Evolutionary conservation across 2,113 vertebrate species (phyloP).

Genomic region (Carettochelys insculpta): DNA sequence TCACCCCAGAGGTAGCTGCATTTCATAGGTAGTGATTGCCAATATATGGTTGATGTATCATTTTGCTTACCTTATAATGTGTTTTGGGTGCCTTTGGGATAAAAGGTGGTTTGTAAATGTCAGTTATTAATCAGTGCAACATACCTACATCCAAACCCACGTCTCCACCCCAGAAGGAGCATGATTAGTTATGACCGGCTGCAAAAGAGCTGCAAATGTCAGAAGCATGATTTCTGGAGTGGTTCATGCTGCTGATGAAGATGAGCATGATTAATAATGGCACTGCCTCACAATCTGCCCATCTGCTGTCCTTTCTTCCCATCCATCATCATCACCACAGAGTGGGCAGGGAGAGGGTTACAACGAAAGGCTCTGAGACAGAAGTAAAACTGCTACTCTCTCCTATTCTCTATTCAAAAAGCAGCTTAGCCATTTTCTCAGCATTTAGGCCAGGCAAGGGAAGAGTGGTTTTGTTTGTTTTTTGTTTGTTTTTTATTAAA

Average conservation of each 20-base stretch:
- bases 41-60: constrained; percentile 18
- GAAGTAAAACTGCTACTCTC: background rate
- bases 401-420: background rate
- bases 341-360: background rate
- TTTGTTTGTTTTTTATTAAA: background rate
- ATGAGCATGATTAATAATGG: constrained; percentile 39
- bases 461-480: background rate
- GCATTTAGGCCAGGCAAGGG: background rate
- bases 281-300: constrained; percentile 39
- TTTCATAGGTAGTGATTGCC: background rate
- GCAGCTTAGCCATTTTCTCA: rapidly evolving
- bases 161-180: constrained; percentile 32
- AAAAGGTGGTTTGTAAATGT: constrained; percentile 35
- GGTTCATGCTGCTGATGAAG: background rate
- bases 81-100: constrained; percentile 8
- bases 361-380: background rate
- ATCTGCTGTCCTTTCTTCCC: constrained; percentile 30
- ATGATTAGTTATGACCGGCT: constrained; percentile 48
- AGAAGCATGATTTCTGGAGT: background rate
- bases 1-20: background rate
- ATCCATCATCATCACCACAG: background rate
- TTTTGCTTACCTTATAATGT: constrained; percentile 1
- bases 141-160: constrained; percentile 10
- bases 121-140: constrained; percentile 36
- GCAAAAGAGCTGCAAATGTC: background rate